Base-by-base conservation (phyloP, 2,113 vertebrate genomes). In the Sisor rabdophorus region DNA sequence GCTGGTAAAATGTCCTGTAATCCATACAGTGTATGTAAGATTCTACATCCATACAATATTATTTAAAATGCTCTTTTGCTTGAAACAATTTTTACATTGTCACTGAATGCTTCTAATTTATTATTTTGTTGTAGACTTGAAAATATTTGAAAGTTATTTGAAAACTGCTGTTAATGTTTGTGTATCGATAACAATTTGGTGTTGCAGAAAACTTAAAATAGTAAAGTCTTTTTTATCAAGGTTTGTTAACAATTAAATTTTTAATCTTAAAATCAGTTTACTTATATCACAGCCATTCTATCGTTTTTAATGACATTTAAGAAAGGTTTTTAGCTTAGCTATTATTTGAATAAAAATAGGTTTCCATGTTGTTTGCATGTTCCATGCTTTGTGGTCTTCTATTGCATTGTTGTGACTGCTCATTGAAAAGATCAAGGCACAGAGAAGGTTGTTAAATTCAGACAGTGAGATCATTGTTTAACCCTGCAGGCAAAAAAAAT, bases 401-500 rank as follows among this genome's bases (percentile, higher is more conserved):
- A 72, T 24, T 13, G 19, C 36, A 32, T 40, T 48, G 26, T 63
- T 76, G 63, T 30, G 24, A 48, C 19, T 47, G 32, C 59, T 47
- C 22, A 32, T 8, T 68, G 55, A 53, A 50, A 54, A 78, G 15
- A 24, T 28, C n/a, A 48, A 53, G 65, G 40, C 4, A 64, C 10
- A 65, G 32, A 61, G 24, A 48, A 55, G 19, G 22, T n/a, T 61
- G 50, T 11, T 11, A 12, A 67, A 40, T 73, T 44, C 44, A 16
- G 22, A 76, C 86, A 90, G 79, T 28, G 71, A 47, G 26, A 22
- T 72, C 83, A 83, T 87, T 89, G 88, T 91, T 70, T 65, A 26
- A 20, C n/a, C 53, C 56, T 67, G 24, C 11, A n/a, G 1, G 58
- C 44, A 68, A 12, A 24, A 53, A n/a, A 61, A 82, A 76, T 73